Evolutionary conservation across 2,888 invertebrate genomes (phyloP), one percentile per base, ranked within the genome.

Genomic region (Tenthredo distinguenda): DNA sequence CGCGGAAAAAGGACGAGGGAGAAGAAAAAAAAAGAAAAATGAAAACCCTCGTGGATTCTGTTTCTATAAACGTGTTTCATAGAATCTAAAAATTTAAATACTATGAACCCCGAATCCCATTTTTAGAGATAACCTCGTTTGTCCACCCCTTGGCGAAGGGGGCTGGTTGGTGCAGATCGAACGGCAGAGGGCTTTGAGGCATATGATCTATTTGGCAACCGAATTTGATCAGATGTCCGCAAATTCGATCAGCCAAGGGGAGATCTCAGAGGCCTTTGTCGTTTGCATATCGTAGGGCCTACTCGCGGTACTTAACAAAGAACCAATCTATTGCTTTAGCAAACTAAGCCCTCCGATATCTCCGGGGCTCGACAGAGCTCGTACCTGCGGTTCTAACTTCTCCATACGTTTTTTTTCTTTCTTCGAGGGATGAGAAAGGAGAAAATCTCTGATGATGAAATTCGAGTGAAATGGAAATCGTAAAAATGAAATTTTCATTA

Each of bases 91-190:
- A 77, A 77, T 77, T 77, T 47, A 55, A 62, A 62, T 62, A 50
- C 58, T n/a, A 31, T 10, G 4, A 9, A 77, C 18, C 40, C 74
- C 12, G 43, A 77, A 77, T 55, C 50, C 55, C 47, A 77, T 81
- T 81, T 81, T 58, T 81, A 5, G 62, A 81, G 62, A 81, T 58
- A 58, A 62, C 81, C 15, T 81, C 58, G 89, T 88, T 90, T 87
- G 50, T 77, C 85, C 86, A 82, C 84, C 85, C 87, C 87, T 72
- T 86, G 26, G 62, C 85, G 87, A 84, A 74, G 87, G 87, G 85
- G 87, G 85, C 85, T 86, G 86, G 85, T 26, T 26, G 26, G 62
- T 84, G 12, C 85, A 85, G 88, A 89, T 89, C 89, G 89, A 90
- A 76, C 40, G 84, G 58, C 65, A 31, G 43, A 26, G 71, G 81